Evolutionary conservation across 92 coral and sea anemone species (phyloP).

Genomic region (Pocillopora grandis): DNA sequence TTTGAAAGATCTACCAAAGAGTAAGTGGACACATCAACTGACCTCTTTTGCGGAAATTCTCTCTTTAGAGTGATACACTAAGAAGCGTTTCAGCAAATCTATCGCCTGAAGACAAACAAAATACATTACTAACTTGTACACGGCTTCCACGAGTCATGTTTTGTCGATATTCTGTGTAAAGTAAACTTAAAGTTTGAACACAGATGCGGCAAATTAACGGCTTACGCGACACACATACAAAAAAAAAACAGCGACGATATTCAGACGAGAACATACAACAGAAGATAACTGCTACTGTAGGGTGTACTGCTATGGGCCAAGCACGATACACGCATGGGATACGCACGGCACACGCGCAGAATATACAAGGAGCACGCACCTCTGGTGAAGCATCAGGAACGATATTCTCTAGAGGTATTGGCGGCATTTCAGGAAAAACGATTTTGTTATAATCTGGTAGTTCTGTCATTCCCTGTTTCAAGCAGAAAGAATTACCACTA

Average conservation of each 20-base stretch:
- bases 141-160: too few species aligned
- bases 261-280: too few species aligned
- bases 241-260: too few species aligned
- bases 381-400: constrained; percentile 97
- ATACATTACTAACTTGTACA: too few species aligned
- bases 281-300: too few species aligned
- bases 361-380: constrained; percentile 36
- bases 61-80: constrained; percentile 93
- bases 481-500: not conserved
- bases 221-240: too few species aligned
- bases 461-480: constrained; percentile 91
- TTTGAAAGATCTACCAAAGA: not conserved
- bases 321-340: too few species aligned
- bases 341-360: too few species aligned
- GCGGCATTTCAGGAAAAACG: constrained; percentile 98
- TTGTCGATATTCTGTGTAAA: too few species aligned
- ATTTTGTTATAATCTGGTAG: constrained; percentile 98
- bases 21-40: not conserved
- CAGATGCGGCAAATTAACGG: too few species aligned
- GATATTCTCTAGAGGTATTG: constrained; percentile 95
- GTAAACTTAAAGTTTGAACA: too few species aligned
- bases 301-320: too few species aligned
- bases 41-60: constrained; percentile 96
- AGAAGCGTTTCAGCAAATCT: constrained; percentile 85
- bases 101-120: constrained; percentile 61